A percentile compares a stretch with the other conserved stretches of the same genome.
Evolutionary conservation across 2,797 vertebrate species (phyloP).

Genomic region (Pseudopleuronectes americanus): DNA sequence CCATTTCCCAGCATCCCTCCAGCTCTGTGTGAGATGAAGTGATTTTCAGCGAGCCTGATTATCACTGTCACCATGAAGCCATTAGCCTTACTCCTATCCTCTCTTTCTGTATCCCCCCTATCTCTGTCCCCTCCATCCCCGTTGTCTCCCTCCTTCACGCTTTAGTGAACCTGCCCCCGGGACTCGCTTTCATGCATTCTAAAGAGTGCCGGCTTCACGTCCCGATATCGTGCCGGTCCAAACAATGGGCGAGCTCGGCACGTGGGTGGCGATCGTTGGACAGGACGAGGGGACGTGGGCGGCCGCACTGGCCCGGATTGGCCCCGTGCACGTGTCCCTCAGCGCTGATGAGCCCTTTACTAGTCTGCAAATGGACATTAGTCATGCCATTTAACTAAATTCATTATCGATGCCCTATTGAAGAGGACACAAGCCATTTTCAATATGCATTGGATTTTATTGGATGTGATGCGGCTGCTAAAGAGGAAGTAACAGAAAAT

Average conservation of each 20-base stretch:
- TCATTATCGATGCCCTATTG: slow-evolving; percentile 73
- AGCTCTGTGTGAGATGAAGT: slow-evolving; percentile 60
- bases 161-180: slow-evolving; percentile 71
- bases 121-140: slow-evolving; percentile 35
- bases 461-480: slow-evolving; percentile 57
- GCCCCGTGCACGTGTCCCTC: slow-evolving; percentile 21
- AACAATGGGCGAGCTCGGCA: slow-evolving; percentile 54
- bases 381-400: slow-evolving; percentile 73
- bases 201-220: slow-evolving; percentile 61
- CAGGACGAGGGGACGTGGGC: slow-evolving; percentile 34
- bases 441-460: slow-evolving; percentile 51
- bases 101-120: background rate
- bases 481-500: slow-evolving; percentile 40
- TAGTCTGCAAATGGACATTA: slow-evolving; percentile 64
- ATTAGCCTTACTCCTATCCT: slow-evolving; percentile 60
- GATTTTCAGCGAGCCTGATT: slow-evolving; percentile 69
- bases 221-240: slow-evolving; percentile 55
- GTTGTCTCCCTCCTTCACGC: slow-evolving; percentile 74
- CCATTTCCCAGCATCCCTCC: slow-evolving; percentile 56
- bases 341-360: slow-evolving; percentile 57
- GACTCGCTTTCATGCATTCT: slow-evolving; percentile 76
- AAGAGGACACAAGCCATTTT: slow-evolving; percentile 67
- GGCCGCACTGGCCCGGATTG: slow-evolving; percentile 38
- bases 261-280: slow-evolving; percentile 60
- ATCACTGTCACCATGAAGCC: slow-evolving; percentile 67